Conservation (phyloP, 2,888 invertebrate species). For the Macaria notata region DNA sequence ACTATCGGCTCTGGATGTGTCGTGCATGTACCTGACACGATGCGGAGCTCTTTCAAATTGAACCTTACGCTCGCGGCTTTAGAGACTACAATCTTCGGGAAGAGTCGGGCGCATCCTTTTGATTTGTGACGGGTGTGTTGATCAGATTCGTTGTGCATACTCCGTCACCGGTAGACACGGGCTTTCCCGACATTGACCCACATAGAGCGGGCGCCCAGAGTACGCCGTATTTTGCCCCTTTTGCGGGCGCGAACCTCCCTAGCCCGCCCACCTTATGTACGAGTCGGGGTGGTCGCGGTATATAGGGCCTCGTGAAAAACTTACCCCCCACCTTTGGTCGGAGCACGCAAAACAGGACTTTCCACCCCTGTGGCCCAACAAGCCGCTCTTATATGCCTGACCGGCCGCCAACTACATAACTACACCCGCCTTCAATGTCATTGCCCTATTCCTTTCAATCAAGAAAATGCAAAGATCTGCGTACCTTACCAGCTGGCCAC, state of each 20-base stretch:
- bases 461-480: constrained; percentile 29
- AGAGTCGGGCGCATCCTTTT: constrained; percentile 59
- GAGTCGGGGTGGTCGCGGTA: constrained; percentile 81
- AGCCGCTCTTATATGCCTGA: constrained; percentile 67
- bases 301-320: constrained; percentile 82
- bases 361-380: constrained; percentile 71
- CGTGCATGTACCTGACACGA: background rate
- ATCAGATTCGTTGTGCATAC: constrained; percentile 82
- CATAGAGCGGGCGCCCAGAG: constrained; percentile 81
- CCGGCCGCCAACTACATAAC: constrained; percentile 42
- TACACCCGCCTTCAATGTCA: constrained; percentile 30
- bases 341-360: constrained; percentile 81
- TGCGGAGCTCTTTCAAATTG: constrained; percentile 32
- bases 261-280: constrained; percentile 80
- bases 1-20: background rate
- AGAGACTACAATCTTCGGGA: constrained; percentile 43
- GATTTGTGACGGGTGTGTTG: constrained; percentile 77
- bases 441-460: constrained; percentile 32
- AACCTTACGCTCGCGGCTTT: constrained; percentile 54
- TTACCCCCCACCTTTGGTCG: constrained; percentile 76
- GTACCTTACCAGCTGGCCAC: background rate
- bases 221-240: constrained; percentile 83
- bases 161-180: constrained; percentile 82
- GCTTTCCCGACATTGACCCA: constrained; percentile 84
- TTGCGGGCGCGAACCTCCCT: constrained; percentile 82